Base-by-base conservation (phyloP, 2,888 invertebrate genomes). In the Cosmia trapezina region DNA sequence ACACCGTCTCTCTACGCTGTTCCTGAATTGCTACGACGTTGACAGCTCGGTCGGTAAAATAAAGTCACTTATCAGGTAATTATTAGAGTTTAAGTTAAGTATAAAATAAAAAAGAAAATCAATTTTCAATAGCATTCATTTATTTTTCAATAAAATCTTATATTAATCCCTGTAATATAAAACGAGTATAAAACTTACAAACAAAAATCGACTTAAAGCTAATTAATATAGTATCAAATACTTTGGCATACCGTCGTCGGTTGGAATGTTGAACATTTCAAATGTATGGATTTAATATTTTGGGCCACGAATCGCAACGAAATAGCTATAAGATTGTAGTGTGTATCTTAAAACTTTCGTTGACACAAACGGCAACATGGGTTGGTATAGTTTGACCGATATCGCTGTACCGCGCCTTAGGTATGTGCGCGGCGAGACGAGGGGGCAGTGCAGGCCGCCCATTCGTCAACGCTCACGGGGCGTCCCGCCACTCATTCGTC, bases 221-320 rank as follows among this genome's bases (percentile, higher is more conserved):
- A 88, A 83, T 76, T 69, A 81, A 78, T 43, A 84, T 81, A 88
- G 89, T 90, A 90, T 90, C 88, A 90, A 85, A 88, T 89, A 88
- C 93, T 93, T 92, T 93, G 93, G 93, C 89, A 91, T 90, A 70
- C 84, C 81, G 78, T 85, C 81, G 78, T 88, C 86, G 81, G 85
- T 86, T 80, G 83, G 84, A 85, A 84, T 83, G 83, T 83, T 69
- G 59, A 63, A 65, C 60, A 67, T 71, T 68, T 78, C 68, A 62
- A 78, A 75, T 72, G 59, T 75, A 84, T 70, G 73, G 73, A 76
- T 60, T 56, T 51, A 19, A 61, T 67, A 61, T 69, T 60, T 28
- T 65, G 54, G 59, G 59, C 61, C 65, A 68, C 37, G n/a, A 53
- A 57, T 70, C 57, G 19, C 4, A 41, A 49, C 3, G 33, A 67